Evolutionary conservation across 1,140 invertebrate genomes (phyloP), one percentile per base, ranked within the genome.

Genomic region (Drosophila sproati): DNA sequence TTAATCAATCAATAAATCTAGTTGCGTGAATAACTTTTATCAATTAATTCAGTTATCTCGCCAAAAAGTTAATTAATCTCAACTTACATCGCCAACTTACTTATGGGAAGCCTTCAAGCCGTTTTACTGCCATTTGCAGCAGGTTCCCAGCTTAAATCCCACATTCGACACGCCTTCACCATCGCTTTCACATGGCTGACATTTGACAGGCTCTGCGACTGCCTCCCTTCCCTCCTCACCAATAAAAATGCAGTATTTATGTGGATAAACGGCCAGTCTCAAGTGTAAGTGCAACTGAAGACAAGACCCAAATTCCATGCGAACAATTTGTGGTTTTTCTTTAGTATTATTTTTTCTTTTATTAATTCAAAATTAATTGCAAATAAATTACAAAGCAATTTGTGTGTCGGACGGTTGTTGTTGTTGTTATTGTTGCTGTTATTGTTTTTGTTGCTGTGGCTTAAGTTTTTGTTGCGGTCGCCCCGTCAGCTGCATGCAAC

Each of bases 301-400:
- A 77, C 75, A 87, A 87, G 69, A 80, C 69, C 79, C 76, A 64
- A 87, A 87, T 88, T 82, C 82, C 83, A 80, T 28, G 41, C 55
- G 63, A 61, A 63, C 69, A 69, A 77, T 75, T 79, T 85, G 64
- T 75, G 43, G 62, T 52, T 66, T 63, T 62, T 74, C 43, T 51
- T 74, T 73, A 20, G 20, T 20, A 64, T 78, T 77, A 45, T 78
- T 62, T 72, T 43, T 57, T 73, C 29, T 67, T 68, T 67, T 81
- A 86, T 88, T 88, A 85, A 88, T 88, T 88, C 78, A 89, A 88
- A 88, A 88, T 88, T 88, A 88, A 88, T 88, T 88, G 86, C 85
- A 89, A 88, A 85, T 89, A 89, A 88, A 89, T 88, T 88, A 83
- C 83, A 73, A 83, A 88, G 83, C 83, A 88, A 88, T 88, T 88